Evolutionary conservation across 2,797 vertebrate species (phyloP).

Genomic region (Takifugu ocellatus): DNA sequence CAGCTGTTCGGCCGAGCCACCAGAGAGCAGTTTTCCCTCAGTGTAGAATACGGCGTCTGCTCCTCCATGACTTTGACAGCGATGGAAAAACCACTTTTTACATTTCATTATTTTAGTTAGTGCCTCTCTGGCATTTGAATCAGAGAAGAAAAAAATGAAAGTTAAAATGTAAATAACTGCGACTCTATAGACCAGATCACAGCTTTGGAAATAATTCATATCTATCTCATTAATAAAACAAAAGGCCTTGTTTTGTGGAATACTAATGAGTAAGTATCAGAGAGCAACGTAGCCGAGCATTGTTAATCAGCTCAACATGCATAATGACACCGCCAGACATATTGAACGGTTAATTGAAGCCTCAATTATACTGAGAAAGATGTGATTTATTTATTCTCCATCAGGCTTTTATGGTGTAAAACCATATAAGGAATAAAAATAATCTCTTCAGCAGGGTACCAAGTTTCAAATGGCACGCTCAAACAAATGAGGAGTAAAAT

Average conservation of each 20-base stretch:
- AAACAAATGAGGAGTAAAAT: not conserved
- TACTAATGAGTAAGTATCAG: constrained; percentile 20
- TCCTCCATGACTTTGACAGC: constrained; percentile 10
- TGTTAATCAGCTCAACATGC: constrained; percentile 9
- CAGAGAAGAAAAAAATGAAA: not conserved
- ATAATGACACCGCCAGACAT: constrained; percentile 14
- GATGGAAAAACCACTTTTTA: not conserved
- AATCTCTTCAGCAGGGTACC: no score
- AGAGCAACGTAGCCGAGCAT: constrained; percentile 4
- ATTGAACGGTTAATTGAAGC: constrained; percentile 2
- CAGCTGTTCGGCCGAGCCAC: constrained; percentile 25
- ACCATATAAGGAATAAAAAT: no score
- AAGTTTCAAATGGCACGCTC: no score
- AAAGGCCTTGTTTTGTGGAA: constrained; percentile 23
- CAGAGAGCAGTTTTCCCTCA: constrained; percentile 56
- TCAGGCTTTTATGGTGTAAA: no score
- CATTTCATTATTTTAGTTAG: not conserved
- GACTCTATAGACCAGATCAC: not conserved
- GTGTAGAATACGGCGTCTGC: constrained; percentile 1
- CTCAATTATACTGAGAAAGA: not conserved
- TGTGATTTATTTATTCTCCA: no score
- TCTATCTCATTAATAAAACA: constrained; percentile 12
- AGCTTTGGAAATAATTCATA: not conserved
- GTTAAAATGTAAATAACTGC: not conserved
- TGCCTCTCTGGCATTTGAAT: no score